Evolutionary conservation across 2,888 invertebrate species (phyloP).

Genomic region (Azorinus chamasolen): DNA sequence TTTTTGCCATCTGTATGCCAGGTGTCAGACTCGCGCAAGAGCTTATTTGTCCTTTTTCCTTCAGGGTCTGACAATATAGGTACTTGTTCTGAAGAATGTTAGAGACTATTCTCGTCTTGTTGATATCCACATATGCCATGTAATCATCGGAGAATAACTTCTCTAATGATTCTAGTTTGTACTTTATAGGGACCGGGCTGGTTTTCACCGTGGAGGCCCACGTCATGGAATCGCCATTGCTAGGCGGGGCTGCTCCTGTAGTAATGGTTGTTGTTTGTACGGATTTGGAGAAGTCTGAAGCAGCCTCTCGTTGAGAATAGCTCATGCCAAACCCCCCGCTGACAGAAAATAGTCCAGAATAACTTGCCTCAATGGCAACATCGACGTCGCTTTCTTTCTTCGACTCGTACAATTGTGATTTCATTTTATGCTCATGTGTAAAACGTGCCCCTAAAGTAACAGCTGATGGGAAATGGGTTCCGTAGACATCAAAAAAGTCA

Average conservation of each 20-base stretch:
- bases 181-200: slow-evolving; percentile 37
- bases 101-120: slow-evolving; percentile 16
- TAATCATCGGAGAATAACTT: slow-evolving; percentile 35
- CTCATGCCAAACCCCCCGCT: slow-evolving; percentile 36
- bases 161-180: slow-evolving; percentile 36
- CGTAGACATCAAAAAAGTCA: slow-evolving; percentile 42
- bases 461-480: slow-evolving; percentile 44
- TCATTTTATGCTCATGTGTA: slow-evolving; percentile 48
- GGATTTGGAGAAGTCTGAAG: slow-evolving; percentile 15
- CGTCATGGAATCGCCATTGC: slow-evolving; percentile 41
- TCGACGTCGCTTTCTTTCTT: slow-evolving; percentile 17
- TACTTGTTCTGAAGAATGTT: slow-evolving; percentile 17
- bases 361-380: slow-evolving; percentile 41
- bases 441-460: slow-evolving; percentile 49
- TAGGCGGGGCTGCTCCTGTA: slow-evolving; percentile 49
- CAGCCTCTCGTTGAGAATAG: slow-evolving; percentile 11
- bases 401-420: slow-evolving; percentile 5
- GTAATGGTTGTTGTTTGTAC: slow-evolving; percentile 42
- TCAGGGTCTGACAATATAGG: slow-evolving; percentile 15
- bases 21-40: background rate
- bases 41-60: slow-evolving; percentile 2
- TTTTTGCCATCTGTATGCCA: too few species aligned
- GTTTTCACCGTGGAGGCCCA: slow-evolving; percentile 50
- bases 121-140: slow-evolving; percentile 24
- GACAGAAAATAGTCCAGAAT: slow-evolving; percentile 19